Evolutionary conservation across 1,140 invertebrate genomes (phyloP).

Genomic region (Trichonephila clavata): DNA sequence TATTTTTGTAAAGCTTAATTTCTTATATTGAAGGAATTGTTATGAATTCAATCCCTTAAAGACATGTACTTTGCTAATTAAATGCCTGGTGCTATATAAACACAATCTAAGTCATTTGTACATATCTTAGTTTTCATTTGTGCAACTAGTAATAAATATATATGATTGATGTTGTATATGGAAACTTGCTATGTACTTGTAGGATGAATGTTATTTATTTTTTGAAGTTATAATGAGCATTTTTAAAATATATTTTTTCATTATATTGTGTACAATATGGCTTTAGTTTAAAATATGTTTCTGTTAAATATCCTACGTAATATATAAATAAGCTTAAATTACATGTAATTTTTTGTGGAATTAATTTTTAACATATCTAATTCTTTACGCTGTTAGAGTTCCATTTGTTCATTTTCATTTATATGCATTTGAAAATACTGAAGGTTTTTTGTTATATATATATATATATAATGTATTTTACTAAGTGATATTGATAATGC

Average conservation of each 20-base stretch:
- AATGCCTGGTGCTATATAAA: conserved; percentile 15
- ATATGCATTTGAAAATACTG: too few species aligned
- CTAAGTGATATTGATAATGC: too few species aligned
- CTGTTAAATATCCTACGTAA: conserved; percentile 44
- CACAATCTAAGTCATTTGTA: conserved; percentile 65
- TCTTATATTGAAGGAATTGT: too few species aligned
- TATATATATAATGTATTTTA: too few species aligned
- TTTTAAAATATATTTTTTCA: conserved; percentile 18
- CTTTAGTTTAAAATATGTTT: conserved; percentile 41
- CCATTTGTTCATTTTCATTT: too few species aligned
- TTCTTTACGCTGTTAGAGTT: too few species aligned
- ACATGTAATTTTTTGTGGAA: not conserved
- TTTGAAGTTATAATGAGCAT: conserved; percentile 47
- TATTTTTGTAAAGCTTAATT: too few species aligned
- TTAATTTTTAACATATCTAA: not conserved
- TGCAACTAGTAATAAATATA: not conserved
- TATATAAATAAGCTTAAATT: not conserved
- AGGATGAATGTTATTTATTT: conserved; percentile 51
- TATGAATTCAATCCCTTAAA: too few species aligned
- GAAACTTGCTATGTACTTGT: not conserved
- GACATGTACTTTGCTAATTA: too few species aligned
- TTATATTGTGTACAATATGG: not conserved
- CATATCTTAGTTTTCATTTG: conserved; percentile 30
- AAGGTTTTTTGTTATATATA: too few species aligned
- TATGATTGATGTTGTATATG: conserved; percentile 12